Base-by-base conservation (phyloP, 1,140 invertebrate species). In the Drosophila littoralis region DNA sequence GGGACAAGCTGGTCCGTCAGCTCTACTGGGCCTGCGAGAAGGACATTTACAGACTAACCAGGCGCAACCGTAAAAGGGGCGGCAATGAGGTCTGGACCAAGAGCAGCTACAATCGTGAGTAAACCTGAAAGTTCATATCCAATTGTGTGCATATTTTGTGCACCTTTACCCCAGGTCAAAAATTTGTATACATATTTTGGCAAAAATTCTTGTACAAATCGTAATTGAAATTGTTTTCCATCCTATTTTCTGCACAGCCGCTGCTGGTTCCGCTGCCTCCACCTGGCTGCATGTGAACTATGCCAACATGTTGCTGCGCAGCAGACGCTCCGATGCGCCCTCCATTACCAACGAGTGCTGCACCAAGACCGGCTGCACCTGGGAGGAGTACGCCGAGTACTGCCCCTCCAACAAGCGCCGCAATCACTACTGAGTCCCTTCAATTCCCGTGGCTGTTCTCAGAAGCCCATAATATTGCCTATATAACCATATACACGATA, bases 381-480 rank as follows among this genome's bases (percentile, higher is more conserved):
- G 94, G 94, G 94, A 95, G 81, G 94, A 95, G 75, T 95, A 95
- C 71, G 94, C 94, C 36, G 94, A 95, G 82, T 95, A 95, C 78
- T 95, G 94, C 86, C 94, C 94, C 6, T 93, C 93, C 15, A 94
- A 94, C 73, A 94, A 94, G 66, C 90, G 94, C 17, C 90, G 88
- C 50, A 92, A 92, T 79, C 91, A 92, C 63, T 92, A 92, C 51
- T 90, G 57, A 88, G 32, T 4, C 6, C 9, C 13, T 6, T 10
- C 17, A 6, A 1, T 1, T 33, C 0, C 5, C 43, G 28, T 64
- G 12, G 15, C 13, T 28, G 1, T 28, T 5, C 22, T 5, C 22
- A 28, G 4, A 28, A 28, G 22, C 38, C 28, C 13, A 17, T 36
- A 8, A 9, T 51, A 54, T 69, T 48, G 1, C 10, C 12, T 48